These are phyloP conservation scores for Netelia fuscicornis DNA, from an alignment of 2,888 invertebrate genomes.

Conservation along the genomic window DNA sequence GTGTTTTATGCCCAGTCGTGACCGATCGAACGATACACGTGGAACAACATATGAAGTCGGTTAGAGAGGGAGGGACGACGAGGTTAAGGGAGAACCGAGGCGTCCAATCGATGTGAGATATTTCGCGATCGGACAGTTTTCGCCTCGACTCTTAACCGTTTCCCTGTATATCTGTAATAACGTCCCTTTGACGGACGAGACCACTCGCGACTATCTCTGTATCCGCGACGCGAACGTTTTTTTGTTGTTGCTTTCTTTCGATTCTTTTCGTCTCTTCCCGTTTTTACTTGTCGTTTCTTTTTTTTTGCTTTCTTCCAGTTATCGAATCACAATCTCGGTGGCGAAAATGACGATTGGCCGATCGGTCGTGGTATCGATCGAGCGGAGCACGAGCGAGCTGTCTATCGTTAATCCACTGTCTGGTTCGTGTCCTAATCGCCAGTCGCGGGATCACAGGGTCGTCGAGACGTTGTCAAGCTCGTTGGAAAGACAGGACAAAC, in stretches of 20 bases:
- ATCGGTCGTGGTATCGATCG: too few relatives aligned
- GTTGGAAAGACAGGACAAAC: not conserved
- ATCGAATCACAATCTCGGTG: not conserved
- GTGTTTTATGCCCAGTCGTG: slow-evolving; percentile 32
- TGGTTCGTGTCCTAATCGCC: slow-evolving; percentile 12
- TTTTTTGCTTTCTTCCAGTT: not conserved
- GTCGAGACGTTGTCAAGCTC: not conserved
- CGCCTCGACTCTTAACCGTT: slow-evolving; percentile 2
- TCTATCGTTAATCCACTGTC: slow-evolving; percentile 7
- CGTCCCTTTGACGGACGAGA: not conserved
- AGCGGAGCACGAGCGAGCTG: not conserved
- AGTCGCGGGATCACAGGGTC: slow-evolving; percentile 35
- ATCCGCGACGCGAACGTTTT: not conserved
- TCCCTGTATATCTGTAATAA: not conserved
- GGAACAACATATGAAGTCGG: slow-evolving; percentile 31
- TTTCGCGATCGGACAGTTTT: slow-evolving; percentile 17
- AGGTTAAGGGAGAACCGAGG: not conserved
- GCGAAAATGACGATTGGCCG: too few relatives aligned
- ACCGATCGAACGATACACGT: slow-evolving; percentile 63
- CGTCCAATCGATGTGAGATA: slow-evolving; percentile 34
- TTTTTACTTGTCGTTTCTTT: not conserved
- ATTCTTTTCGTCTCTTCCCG: not conserved
- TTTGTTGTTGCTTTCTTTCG: not conserved
- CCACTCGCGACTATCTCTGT: too few relatives aligned
- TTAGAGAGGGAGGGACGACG: not conserved